phyloP scores from a whole-genome alignment of 1,140 invertebrate species.

The Brachionus sp. region DNA sequence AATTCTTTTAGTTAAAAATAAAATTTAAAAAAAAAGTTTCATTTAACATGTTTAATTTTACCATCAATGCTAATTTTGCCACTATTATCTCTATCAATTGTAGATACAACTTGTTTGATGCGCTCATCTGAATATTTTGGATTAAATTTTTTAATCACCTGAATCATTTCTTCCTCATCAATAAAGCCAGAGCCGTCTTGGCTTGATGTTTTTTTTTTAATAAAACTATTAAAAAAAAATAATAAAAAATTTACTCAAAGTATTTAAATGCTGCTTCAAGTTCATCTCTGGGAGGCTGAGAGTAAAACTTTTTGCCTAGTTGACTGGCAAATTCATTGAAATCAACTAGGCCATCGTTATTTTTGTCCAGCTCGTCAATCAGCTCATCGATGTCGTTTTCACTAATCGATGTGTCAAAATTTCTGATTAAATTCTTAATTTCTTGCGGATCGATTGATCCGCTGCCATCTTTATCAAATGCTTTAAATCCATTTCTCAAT shows the following conservation, averaged over 20 bases:
- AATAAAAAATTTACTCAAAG: conserved; percentile 28
- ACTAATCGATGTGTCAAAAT: background rate
- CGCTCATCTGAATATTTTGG: background rate
- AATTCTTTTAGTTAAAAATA: background rate
- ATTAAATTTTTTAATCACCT: conserved; percentile 15
- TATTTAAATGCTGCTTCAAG: conserved; percentile 38
- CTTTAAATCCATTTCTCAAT: background rate
- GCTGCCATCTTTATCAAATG: conserved; percentile 39
- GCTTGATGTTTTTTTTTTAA: too few relatives aligned
- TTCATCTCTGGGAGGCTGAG: background rate
- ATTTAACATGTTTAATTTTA: background rate
- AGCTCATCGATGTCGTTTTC: conserved; percentile 10
- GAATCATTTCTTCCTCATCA: conserved; percentile 12
- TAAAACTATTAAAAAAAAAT: too few relatives aligned
- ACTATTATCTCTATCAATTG: conserved; percentile 36
- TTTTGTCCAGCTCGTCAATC: conserved; percentile 20
- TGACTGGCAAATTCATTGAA: conserved; percentile 29
- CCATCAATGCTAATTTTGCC: conserved; percentile 36
- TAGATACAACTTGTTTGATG: background rate
- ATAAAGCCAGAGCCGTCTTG: conserved; percentile 32
- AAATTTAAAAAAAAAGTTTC: background rate
- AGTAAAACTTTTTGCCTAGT: conserved; percentile 32
- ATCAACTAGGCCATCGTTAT: conserved; percentile 17
- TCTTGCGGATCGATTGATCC: conserved; percentile 9
- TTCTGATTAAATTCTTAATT: background rate